Evolutionary conservation across 92 coral and sea anemone species (phyloP), one percentile per base, ranked within the genome.

Genomic region (Bergia puertoricense): DNA sequence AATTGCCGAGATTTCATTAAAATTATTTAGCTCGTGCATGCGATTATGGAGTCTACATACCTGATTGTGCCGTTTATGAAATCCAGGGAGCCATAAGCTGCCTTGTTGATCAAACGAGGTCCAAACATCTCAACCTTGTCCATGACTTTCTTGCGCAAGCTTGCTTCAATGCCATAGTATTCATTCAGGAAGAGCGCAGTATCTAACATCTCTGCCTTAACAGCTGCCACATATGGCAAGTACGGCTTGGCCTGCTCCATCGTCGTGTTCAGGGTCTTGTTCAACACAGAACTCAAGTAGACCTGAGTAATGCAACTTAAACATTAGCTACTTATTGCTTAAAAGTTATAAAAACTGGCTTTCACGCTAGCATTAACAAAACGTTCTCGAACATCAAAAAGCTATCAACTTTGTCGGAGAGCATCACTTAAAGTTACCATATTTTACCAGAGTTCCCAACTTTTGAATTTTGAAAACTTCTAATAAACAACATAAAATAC

Each of bases 121-220:
- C 74, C 82, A 44, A 51, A 77, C 7, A 75, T 20, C 45, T 80
- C 88, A 3, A 73, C 16, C n/a, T 82, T 81, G 41, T 68, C 85
- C 44, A 74, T 57, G 41, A 85, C 18, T 36, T 66, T 82, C 56
- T 81, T 89, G 77, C 90, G 90, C 39, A 88, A 59, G 74, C 81
- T 73, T 15, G 71, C 66, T 79, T 74, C 67, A 71, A 86, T 79
- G 57, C 96, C 96, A 76, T 94, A 97, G 88, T 95, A 97, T 82
- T 92, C 90, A 91, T 90, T 91, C 72, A 97, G 39, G 78, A 94
- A 95, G 81, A 90, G 56, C 38, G 92, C 91, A 8, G 97, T 95
- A 72, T 97, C 96, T 39, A 94, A 43, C 66, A 94, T 65, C 88
- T 95, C 99, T n/a, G 81, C 86, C 62, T 94, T 92, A 48, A 93